phyloP scores from a whole-genome alignment of 2,797 vertebrate species.

The Anguilla megastoma region DNA sequence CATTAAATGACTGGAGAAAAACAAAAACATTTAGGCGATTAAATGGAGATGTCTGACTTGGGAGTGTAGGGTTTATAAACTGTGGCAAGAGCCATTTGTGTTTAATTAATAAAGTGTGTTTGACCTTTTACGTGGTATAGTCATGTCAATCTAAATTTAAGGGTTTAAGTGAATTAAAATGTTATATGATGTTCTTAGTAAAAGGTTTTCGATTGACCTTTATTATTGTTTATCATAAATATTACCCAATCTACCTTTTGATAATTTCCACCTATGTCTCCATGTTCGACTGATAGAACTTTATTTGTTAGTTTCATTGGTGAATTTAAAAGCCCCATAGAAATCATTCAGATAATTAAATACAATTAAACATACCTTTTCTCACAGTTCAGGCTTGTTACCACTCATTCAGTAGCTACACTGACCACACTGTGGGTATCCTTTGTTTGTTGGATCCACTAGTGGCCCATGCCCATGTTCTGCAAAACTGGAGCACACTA shows the following conservation, averaged over 20 bases:
- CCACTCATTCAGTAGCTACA: not conserved
- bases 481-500: not conserved
- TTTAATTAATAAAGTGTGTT: not conserved
- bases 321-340: too few relatives aligned
- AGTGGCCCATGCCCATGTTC: not conserved
- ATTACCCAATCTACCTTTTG: not conserved
- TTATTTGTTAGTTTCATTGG: not conserved
- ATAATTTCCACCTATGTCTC: not conserved
- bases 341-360: too few relatives aligned
- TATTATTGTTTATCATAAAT: not conserved
- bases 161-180: not conserved
- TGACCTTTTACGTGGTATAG: not conserved
- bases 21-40: not conserved
- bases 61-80: not conserved
- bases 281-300: not conserved
- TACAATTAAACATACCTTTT: not conserved
- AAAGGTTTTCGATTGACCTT: not conserved
- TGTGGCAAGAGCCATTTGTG: not conserved
- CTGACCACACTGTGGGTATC: not conserved
- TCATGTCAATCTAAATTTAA: not conserved
- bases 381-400: not conserved
- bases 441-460: not conserved
- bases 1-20: slow-evolving; percentile 8
- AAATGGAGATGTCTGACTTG: not conserved
- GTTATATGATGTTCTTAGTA: not conserved